These are phyloP conservation scores for Epizoanthus rinbou DNA, from an alignment of 92 coral and sea anemone species.

Conservation along the genomic window DNA sequence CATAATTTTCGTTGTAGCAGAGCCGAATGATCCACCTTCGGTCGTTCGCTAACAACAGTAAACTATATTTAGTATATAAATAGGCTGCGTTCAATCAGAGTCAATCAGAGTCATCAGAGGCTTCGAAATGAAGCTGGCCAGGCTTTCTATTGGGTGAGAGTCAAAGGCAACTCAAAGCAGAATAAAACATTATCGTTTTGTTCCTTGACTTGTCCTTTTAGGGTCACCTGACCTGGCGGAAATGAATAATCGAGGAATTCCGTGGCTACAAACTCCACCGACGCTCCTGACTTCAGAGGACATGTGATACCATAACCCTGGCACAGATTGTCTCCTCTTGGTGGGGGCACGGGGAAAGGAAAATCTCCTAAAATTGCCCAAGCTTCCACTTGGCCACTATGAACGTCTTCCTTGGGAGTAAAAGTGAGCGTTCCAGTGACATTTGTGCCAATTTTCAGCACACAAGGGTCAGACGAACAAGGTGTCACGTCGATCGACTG, in stretches of 20 bases:
- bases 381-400: slow-evolving; percentile 20
- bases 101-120: too few species aligned
- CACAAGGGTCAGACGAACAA: slow-evolving; percentile 28
- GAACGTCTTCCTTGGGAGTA: neutral
- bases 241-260: neutral
- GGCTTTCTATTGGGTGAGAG: neutral
- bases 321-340: slow-evolving; percentile 17
- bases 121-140: neutral
- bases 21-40: neutral
- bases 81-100: too few species aligned
- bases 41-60: neutral
- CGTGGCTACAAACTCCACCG: slow-evolving; percentile 2
- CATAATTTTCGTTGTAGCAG: neutral
- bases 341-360: slow-evolving; percentile 3
- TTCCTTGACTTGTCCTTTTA: slow-evolving; percentile 23
- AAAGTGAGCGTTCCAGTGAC: slow-evolving; percentile 15
- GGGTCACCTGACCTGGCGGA: slow-evolving; percentile 5
- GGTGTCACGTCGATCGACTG: slow-evolving; percentile 31
- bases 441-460: slow-evolving; percentile 27
- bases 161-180: slow-evolving; percentile 33
- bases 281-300: slow-evolving; percentile 18
- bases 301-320: slow-evolving; percentile 8
- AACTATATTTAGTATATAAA: neutral
- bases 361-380: slow-evolving; percentile 24
- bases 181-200: slow-evolving; percentile 13